Percentiles rank a stretch among this genome's conserved stretches.
Conservation (phyloP, 2,113 vertebrate genomes). For the Odocoileus hemionus region DNA sequence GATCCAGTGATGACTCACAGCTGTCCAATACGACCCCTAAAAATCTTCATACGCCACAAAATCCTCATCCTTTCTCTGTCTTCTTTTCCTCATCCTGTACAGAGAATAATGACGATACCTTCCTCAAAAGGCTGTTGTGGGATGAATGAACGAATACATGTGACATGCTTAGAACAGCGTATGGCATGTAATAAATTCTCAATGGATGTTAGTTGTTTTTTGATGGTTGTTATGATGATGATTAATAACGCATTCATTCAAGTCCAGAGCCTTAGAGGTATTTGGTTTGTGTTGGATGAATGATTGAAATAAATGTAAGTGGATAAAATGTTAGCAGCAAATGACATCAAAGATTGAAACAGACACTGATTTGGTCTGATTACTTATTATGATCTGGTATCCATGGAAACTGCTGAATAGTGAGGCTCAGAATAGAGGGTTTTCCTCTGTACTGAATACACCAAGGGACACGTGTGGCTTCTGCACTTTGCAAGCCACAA, state of each 20-base stretch:
- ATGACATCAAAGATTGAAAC: neutral
- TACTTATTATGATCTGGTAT: slow-evolving; percentile 11
- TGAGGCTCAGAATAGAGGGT: neutral
- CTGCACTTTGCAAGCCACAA: neutral
- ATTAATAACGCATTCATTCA: neutral
- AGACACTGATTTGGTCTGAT: slow-evolving; percentile 13
- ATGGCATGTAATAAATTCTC: neutral
- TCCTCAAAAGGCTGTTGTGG: neutral
- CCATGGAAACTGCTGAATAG: slow-evolving; percentile 42
- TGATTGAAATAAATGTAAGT: neutral
- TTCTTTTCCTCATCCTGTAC: neutral
- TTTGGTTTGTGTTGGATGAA: neutral
- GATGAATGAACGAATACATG: neutral
- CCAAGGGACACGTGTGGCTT: neutral
- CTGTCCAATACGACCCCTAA: neutral
- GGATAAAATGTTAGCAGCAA: neutral
- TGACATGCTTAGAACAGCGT: neutral
- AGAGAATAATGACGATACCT: neutral
- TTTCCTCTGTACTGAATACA: neutral
- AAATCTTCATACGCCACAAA: neutral
- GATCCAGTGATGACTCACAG: neutral
- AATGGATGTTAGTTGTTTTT: neutral
- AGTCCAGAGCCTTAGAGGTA: neutral
- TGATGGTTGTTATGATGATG: neutral
- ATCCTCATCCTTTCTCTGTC: neutral